Evolutionary conservation across 2,113 vertebrate species (phyloP).

Genomic region (Spheniscus mendiculus): DNA sequence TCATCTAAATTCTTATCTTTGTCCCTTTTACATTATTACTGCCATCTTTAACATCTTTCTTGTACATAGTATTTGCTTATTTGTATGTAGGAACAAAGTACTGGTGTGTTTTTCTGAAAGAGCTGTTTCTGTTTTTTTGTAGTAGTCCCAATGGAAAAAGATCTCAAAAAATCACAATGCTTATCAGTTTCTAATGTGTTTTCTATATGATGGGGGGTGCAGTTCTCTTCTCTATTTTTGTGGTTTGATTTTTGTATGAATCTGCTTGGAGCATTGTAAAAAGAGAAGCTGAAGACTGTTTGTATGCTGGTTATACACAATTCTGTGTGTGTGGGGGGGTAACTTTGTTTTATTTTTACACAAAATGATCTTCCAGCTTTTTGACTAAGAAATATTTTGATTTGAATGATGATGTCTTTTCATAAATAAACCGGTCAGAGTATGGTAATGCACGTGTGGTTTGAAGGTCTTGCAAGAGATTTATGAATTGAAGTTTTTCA

Average conservation of each 20-base stretch:
- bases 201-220: accelerated
- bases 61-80: neutral
- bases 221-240: neutral
- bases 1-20: neutral
- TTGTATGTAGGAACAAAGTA: neutral
- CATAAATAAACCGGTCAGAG: neutral
- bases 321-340: neutral
- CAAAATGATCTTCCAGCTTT: neutral
- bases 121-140: neutral
- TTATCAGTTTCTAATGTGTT: neutral
- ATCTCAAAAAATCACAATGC: neutral
- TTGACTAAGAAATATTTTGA: neutral
- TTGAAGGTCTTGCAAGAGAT: neutral
- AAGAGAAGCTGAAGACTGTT: neutral
- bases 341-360: neutral
- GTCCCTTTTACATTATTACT: neutral
- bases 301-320: neutral
- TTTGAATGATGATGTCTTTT: neutral
- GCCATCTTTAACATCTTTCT: neutral
- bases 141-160: neutral
- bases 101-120: neutral
- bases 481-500: neutral
- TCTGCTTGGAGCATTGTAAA: neutral
- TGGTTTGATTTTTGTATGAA: neutral
- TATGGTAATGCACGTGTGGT: neutral